Evolutionary conservation across 2,797 vertebrate species (phyloP).

Genomic region (Chrysolophus pictus): DNA sequence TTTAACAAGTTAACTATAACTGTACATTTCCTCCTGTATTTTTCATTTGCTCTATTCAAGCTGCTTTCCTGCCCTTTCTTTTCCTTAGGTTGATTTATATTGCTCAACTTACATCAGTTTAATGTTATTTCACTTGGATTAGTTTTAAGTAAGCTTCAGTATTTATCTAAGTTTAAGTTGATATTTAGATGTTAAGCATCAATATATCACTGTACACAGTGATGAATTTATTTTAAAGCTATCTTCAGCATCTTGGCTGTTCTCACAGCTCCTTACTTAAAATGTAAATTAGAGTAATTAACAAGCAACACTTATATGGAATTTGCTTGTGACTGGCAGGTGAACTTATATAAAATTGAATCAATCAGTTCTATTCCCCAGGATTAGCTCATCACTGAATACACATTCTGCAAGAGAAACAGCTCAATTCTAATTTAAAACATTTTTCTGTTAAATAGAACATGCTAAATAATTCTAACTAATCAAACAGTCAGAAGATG

Average conservation of each 20-base stretch:
- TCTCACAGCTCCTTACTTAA: neutral
- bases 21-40: neutral
- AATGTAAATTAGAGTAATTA: conserved; percentile 3
- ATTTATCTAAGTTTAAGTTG: neutral
- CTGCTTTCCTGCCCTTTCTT: neutral
- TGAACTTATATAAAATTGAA: neutral
- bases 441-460: neutral
- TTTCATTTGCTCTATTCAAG: neutral
- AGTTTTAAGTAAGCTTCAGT: neutral
- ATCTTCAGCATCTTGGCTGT: neutral
- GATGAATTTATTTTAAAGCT: neutral
- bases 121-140: neutral
- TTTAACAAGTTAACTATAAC: neutral
- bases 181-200: neutral
- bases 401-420: neutral
- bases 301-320: neutral
- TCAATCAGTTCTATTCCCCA: neutral
- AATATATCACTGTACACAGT: neutral
- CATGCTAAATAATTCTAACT: neutral
- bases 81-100: neutral
- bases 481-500: neutral
- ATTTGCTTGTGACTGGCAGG: neutral
- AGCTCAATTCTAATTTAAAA: neutral
- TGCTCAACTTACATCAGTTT: neutral
- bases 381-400: neutral